phyloP scores from a whole-genome alignment of 2,888 invertebrate genomes.

The Entomobrya proxima region DNA sequence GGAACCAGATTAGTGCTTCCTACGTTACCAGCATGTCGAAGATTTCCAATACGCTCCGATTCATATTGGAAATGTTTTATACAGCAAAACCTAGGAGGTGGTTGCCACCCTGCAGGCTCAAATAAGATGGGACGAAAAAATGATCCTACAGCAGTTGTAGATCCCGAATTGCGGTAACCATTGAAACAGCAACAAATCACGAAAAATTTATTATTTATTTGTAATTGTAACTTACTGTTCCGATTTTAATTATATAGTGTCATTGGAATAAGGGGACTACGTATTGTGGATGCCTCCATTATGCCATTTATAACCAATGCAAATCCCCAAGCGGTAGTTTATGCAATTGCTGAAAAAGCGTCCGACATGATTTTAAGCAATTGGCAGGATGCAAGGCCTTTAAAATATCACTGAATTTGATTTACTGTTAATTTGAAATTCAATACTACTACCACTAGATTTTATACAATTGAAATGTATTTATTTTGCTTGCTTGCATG shows the following conservation, averaged over 20 bases:
- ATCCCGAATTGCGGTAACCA: slow-evolving; percentile 36
- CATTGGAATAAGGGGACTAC: background rate
- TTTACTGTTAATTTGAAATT: too few species aligned
- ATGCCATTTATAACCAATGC: slow-evolving; percentile 31
- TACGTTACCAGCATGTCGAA: background rate
- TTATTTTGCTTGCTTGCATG: too few species aligned
- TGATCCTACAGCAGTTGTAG: slow-evolving; percentile 40
- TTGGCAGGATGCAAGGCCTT: too few species aligned
- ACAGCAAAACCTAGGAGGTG: background rate
- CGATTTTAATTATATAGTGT: too few species aligned
- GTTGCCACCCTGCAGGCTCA: slow-evolving; percentile 40
- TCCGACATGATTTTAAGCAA: background rate
- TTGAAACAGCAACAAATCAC: too few species aligned
- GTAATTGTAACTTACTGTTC: background rate
- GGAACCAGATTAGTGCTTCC: background rate
- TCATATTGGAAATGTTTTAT: slow-evolving; percentile 48
- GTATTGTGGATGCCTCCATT: slow-evolving; percentile 22
- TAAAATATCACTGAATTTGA: too few species aligned
- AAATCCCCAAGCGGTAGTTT: slow-evolving; percentile 6
- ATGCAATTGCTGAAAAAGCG: too few species aligned
- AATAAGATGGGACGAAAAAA: slow-evolving; percentile 15
- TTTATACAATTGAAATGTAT: too few species aligned
- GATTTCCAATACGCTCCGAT: background rate
- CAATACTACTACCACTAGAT: too few species aligned
- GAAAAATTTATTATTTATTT: too few species aligned